A percentile compares a stretch with the other conserved stretches of the same genome.
phyloP scores from a whole-genome alignment of 2,888 invertebrate species.

The Luperina testacea region DNA sequence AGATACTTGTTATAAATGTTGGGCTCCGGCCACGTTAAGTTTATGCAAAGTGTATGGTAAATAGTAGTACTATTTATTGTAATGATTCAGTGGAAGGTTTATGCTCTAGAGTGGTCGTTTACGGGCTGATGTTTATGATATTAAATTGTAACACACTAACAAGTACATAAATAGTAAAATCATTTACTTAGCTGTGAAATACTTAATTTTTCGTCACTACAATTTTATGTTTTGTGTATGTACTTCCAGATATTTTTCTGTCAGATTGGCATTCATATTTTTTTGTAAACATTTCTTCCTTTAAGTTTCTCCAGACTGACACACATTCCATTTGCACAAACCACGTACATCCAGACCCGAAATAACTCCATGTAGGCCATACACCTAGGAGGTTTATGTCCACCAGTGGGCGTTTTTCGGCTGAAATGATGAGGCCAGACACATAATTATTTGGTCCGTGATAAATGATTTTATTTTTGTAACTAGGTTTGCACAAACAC shows the following conservation, averaged over 20 bases:
- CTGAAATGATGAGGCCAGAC: no score
- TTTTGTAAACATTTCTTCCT: background rate
- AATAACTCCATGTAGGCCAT: background rate
- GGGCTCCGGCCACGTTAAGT: constrained; percentile 25
- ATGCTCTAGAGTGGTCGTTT: constrained; percentile 26
- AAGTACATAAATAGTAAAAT: background rate
- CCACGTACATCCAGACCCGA: background rate
- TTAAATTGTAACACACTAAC: background rate
- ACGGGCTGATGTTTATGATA: constrained; percentile 3
- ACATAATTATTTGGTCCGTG: background rate
- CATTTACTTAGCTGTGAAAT: background rate
- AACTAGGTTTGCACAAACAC: no score
- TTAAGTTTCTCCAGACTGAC: no score
- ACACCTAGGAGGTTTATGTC: background rate
- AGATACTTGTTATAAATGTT: constrained; percentile 50
- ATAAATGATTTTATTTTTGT: no score
- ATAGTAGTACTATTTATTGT: constrained; percentile 36
- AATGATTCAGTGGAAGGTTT: constrained; percentile 33
- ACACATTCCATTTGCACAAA: background rate
- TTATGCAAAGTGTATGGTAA: constrained; percentile 49
- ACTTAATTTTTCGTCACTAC: background rate
- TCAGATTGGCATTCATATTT: background rate
- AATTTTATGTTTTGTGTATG: background rate
- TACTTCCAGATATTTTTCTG: background rate
- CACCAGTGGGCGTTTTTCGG: no score